A percentile compares a stretch with the other conserved stretches of the same genome.
These are phyloP conservation scores for Saturnia pavonia DNA, from an alignment of 2,888 invertebrate species.

Conservation along the genomic window DNA sequence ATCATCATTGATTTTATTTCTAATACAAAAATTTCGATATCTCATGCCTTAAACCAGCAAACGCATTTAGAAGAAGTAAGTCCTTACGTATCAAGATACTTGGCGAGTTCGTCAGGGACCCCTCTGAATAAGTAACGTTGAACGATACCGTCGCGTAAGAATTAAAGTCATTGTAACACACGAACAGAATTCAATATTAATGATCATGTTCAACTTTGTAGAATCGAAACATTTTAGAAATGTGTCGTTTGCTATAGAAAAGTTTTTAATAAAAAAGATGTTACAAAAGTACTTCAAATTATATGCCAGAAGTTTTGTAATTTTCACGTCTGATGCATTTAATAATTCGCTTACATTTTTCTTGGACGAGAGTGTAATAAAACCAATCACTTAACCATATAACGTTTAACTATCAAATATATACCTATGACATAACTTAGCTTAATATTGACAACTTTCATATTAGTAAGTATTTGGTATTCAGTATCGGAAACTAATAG, in stretches of 20 bases:
- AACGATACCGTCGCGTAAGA: constrained; percentile 18
- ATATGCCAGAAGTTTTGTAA: not conserved
- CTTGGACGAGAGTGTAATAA: not conserved
- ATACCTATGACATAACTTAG: too few relatives aligned
- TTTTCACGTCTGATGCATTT: not conserved
- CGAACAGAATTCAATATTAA: constrained; percentile 18
- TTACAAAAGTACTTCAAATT: constrained; percentile 1
- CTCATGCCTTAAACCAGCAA: not conserved
- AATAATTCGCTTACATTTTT: not conserved
- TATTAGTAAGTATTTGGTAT: too few relatives aligned
- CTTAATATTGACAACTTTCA: too few relatives aligned
- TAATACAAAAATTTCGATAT: not conserved
- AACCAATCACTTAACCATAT: not conserved
- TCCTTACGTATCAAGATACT: constrained; percentile 20
- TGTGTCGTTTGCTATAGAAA: not conserved
- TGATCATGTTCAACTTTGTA: constrained; percentile 13
- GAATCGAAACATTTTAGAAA: not conserved
- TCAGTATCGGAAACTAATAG: too few relatives aligned
- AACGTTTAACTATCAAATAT: too few relatives aligned
- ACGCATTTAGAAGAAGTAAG: constrained; percentile 20
- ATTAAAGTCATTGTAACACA: constrained; percentile 20
- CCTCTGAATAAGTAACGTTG: constrained; percentile 21
- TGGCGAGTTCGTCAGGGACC: constrained; percentile 17
- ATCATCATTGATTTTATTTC: not conserved
- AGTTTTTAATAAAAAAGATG: constrained; percentile 3